A percentile compares a stretch with the other conserved stretches of the same genome.
Evolutionary conservation across 2,113 vertebrate genomes (phyloP).

Genomic region (Phocoena sinus): DNA sequence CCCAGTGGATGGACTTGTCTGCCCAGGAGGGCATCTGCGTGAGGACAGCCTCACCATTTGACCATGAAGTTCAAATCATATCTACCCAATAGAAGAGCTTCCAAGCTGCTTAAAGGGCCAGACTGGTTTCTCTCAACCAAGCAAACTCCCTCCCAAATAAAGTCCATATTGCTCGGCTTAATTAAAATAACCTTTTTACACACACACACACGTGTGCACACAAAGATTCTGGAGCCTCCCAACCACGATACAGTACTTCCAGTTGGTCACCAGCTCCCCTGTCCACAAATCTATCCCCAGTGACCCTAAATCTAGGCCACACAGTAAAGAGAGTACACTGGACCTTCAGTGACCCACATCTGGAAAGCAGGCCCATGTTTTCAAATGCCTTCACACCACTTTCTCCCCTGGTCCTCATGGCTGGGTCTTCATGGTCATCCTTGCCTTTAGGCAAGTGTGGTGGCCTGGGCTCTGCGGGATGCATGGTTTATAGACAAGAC

Average conservation of each 20-base stretch:
- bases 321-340: neutral
- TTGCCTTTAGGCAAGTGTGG: neutral
- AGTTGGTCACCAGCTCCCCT: neutral
- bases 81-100: neutral
- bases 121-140: neutral
- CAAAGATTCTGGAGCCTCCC: neutral
- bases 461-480: neutral
- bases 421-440: neutral
- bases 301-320: neutral
- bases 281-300: neutral
- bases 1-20: neutral
- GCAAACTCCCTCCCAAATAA: neutral
- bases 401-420: neutral
- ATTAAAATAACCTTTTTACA: neutral
- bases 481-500: neutral
- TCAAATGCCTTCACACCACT: neutral
- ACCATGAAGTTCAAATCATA: neutral
- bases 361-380: neutral
- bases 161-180: neutral
- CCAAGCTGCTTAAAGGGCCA: neutral
- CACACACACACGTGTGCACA: too few relatives aligned
- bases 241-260: neutral
- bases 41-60: neutral
- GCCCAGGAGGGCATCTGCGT: neutral
- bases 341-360: neutral